Evolutionary conservation across 2,888 invertebrate species (phyloP), one percentile per base, ranked within the genome.

Genomic region (Apodemia duryi): DNA sequence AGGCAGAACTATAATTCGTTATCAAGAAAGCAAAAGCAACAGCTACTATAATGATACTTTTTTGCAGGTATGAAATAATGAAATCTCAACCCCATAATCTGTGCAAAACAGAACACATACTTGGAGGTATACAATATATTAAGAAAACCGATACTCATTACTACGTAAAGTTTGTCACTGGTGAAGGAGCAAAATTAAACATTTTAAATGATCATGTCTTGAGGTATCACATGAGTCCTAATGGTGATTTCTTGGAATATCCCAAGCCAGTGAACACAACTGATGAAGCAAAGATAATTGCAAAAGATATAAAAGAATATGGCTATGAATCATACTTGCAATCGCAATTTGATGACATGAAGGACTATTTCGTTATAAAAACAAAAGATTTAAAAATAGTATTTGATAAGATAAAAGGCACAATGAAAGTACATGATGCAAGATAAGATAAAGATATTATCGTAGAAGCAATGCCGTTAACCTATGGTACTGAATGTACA

Each of bases 151-250:
- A 82, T 10, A 75, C 70, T 9, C 76, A 81, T 67, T 91, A 78
- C 68, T 66, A 71, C 11, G 80, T 91, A 63, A 64, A 77, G 64
- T 91, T 86, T 71, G 67, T 71, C 67, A 82, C 82, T 3, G 82
- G 82, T 2, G 87, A 89, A 79, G 65, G 70, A 29, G 85, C 84
- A 1, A 81, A 76, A 69, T 69, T 91, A 32, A 75, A 82, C 65
- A 83, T 91, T 66, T 71, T 90, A 49, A 89, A 87, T 69, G 77
- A 78, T 62, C 90, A 90, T 75, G 87, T 86, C 1, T 85, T 90
- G 65, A 82, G 84, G 74, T 91, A 79, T 68, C 84, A 88, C 72
- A 84, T 91, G 84, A 86, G 88, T 2, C 85, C 85, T 2, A 79
- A 73, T n/a, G 83, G 82, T 2, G 69, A 70, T 2, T 91, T 90